Evolutionary conservation across 2,113 vertebrate genomes (phyloP).

Genomic region (Strigops habroptila): DNA sequence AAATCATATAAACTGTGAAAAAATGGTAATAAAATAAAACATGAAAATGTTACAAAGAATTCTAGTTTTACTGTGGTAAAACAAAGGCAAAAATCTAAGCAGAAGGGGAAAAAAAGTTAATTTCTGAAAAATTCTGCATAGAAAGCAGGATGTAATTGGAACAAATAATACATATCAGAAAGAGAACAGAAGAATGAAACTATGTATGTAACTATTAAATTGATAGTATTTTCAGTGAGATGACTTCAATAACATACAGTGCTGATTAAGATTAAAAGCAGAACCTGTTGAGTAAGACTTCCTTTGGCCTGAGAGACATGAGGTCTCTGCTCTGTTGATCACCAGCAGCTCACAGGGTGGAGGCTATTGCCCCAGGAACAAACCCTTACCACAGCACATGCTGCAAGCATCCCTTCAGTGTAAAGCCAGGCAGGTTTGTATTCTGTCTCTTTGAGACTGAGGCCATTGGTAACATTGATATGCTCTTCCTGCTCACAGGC

Average conservation of each 20-base stretch:
- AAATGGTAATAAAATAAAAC: not conserved
- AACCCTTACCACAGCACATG: accelerated
- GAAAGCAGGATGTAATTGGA: not conserved
- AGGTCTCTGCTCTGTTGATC: not conserved
- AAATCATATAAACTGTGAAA: not conserved
- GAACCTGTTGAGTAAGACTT: not conserved
- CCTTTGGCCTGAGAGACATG: not conserved
- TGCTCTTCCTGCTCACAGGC: not conserved
- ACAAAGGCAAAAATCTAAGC: not conserved
- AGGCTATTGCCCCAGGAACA: accelerated
- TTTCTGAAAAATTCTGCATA: not conserved
- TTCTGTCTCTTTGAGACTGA: not conserved
- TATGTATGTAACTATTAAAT: not conserved
- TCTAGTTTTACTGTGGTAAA: not conserved
- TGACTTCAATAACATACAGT: not conserved
- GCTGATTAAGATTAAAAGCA: not conserved
- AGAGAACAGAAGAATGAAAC: not conserved
- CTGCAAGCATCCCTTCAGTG: not conserved
- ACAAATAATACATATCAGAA: not conserved
- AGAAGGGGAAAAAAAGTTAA: not conserved
- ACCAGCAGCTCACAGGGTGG: not conserved
- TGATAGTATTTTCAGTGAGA: not conserved
- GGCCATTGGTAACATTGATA: no score
- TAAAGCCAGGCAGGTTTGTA: accelerated
- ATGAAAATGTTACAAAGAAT: not conserved